Evolutionary conservation across 2,113 vertebrate species (phyloP).

Genomic region (Mormyrus iriodes): DNA sequence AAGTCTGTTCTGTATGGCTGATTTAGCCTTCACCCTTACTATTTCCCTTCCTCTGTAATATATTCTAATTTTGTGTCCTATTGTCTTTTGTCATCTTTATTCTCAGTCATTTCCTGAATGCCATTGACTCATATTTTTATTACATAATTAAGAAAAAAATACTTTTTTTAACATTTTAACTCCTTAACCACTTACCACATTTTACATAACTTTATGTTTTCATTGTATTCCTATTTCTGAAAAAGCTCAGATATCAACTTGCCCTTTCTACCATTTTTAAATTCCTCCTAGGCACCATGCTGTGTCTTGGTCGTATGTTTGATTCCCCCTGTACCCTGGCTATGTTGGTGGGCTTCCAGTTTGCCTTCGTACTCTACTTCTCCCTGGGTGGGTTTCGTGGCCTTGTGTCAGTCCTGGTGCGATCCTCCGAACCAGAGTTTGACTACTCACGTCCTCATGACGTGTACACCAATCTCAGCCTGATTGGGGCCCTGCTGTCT

Average conservation of each 20-base stretch:
- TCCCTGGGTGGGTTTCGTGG: constrained; percentile 85
- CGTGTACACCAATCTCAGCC: constrained; percentile 88
- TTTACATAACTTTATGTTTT: neutral
- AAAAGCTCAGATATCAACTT: too few species aligned
- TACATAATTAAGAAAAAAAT: neutral
- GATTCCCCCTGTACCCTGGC: constrained; percentile 80
- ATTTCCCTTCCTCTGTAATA: neutral
- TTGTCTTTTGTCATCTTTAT: neutral
- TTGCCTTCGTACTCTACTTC: constrained; percentile 90
- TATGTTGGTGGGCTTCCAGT: constrained; percentile 85
- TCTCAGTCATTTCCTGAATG: neutral
- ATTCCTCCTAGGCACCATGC: constrained; percentile 39
- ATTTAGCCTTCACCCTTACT: neutral
- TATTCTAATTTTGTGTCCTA: neutral
- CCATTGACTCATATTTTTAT: neutral
- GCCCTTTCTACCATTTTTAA: neutral
- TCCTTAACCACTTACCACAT: neutral
- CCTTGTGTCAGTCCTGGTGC: constrained; percentile 77
- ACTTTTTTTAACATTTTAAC: neutral
- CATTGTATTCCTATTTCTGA: neutral
- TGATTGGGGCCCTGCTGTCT: constrained; percentile 51
- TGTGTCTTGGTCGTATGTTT: constrained; percentile 59
- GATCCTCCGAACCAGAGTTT: constrained; percentile 68
- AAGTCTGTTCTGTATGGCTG: neutral
- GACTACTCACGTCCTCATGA: constrained; percentile 87